These are phyloP conservation scores for Silurus glanis DNA, from an alignment of 2,113 vertebrate genomes.

Conservation along the genomic window DNA sequence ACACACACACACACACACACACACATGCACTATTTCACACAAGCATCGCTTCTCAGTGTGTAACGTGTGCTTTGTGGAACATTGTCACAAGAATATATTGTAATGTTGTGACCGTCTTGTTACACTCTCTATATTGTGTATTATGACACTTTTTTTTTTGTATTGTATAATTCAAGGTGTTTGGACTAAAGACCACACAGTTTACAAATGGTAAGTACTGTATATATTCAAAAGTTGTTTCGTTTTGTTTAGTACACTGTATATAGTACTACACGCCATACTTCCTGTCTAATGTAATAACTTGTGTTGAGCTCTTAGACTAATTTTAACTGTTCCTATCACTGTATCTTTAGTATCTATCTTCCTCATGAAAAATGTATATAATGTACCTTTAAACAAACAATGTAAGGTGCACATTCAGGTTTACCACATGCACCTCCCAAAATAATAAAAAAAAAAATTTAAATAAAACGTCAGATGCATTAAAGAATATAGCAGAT, in stretches of 20 bases:
- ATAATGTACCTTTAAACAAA: neutral
- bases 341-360: neutral
- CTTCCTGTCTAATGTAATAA: neutral
- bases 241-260: neutral
- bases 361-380: neutral
- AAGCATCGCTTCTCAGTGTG: conserved; percentile 1
- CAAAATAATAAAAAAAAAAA: neutral
- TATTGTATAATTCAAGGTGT: conserved; percentile 57
- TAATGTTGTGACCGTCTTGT: neutral
- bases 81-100: neutral
- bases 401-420: neutral
- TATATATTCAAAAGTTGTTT: neutral
- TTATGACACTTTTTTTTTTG: neutral
- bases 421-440: neutral
- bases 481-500: neutral
- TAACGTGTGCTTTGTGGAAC: conserved; percentile 1
- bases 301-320: neutral
- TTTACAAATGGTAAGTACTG: conserved; percentile 63
- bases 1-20: neutral
- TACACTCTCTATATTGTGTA: neutral
- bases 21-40: neutral
- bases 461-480: neutral
- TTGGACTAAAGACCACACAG: conserved; percentile 66
- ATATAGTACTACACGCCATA: neutral
- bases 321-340: too few species aligned